Evolutionary conservation across 2,113 vertebrate genomes (phyloP).

Genomic region (Mesembrinibis cayennensis): DNA sequence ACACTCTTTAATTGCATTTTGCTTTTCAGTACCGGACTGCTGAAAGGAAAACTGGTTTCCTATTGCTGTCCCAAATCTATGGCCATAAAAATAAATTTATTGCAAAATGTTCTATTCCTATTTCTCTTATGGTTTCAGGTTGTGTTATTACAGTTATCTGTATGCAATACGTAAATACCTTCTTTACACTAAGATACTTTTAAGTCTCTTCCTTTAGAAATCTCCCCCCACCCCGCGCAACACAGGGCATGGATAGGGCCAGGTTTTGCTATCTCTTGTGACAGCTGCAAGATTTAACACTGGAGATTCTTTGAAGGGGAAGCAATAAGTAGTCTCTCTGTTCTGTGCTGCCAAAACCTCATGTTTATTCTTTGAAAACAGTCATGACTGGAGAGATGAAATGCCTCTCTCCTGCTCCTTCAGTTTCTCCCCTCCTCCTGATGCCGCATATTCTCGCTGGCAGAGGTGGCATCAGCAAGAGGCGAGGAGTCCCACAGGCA

Average conservation of each 20-base stretch:
- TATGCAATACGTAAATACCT: background rate
- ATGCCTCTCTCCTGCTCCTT: background rate
- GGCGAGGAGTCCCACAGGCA: background rate
- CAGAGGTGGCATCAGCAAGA: background rate
- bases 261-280: background rate
- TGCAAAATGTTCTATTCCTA: background rate
- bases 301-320: background rate
- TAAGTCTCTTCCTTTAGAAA: background rate
- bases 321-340: background rate
- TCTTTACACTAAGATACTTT: background rate
- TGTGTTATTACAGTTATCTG: background rate
- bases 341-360: background rate
- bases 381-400: background rate
- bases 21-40: background rate
- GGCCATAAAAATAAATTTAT: background rate
- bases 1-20: background rate
- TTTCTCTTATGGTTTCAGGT: background rate
- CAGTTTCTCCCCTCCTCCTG: background rate
- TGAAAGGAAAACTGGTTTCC: background rate
- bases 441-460: background rate
- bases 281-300: background rate
- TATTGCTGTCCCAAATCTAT: background rate
- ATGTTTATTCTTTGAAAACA: background rate
- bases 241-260: background rate
- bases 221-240: no score